Evolutionary conservation across 2,113 vertebrate genomes (phyloP), one percentile per base, ranked within the genome.

Genomic region (Cathartes aura): DNA sequence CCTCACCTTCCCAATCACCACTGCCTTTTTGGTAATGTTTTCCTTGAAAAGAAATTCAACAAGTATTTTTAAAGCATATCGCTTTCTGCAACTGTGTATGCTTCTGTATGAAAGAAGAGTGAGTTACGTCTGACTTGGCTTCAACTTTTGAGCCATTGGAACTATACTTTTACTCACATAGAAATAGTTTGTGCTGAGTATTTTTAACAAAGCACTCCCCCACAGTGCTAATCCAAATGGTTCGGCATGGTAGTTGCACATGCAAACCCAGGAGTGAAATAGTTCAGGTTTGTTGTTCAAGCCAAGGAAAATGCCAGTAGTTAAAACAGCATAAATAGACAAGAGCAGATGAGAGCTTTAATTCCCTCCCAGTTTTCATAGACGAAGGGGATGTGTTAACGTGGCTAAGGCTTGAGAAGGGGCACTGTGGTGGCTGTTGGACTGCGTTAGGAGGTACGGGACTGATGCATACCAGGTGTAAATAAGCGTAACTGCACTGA

Each of bases 321-420:
- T 94, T 96, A 83, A 94, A 97, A 55, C 43, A 60, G 85, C 78
- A 71, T 74, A 96, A 97, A 97, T 70, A 91, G 91, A 93, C 91
- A 85, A 93, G 71, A 89, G 67, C 84, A 94, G 93, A 96, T 91
- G 91, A 96, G 74, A 83, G 67, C 62, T 91, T 90, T 90, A 80
- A 80, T 93, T 82, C n/a, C 38, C 75, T 95, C 64, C 34, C 32
- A 64, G 75, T 95, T 95, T 82, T 91, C 81, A 14, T 10, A 79
- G 81, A 71, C 2, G 34, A 89, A 89, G 80, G 55, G 63, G 75
- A 53, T 15, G 8, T 86, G 62, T 72, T 87, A 85, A 72, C 6
- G 1, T 18, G 40, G 68, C 47, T 75, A 34, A 80, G 42, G 82
- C 50, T 88, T 42, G 58, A 52, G 79, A 85, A 85, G 38, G 26